Conservation (phyloP, 2,797 vertebrate species). For the Garrulus glandarius region DNA sequence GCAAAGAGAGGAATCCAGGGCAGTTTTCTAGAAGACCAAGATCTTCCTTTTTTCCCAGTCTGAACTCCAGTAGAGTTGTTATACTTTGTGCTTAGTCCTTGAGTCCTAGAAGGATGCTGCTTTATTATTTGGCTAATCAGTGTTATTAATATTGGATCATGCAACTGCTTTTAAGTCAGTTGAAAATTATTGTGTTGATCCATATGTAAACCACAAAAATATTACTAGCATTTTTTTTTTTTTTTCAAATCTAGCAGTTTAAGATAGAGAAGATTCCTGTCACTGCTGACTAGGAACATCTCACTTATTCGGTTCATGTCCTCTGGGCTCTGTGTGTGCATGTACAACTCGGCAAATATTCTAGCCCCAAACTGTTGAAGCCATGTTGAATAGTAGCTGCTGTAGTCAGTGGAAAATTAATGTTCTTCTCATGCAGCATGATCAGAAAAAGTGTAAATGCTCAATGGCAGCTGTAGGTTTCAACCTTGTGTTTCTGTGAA, state of each 20-base stretch:
- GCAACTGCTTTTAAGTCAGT: not conserved
- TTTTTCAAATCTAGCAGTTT: not conserved
- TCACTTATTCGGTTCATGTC: not conserved
- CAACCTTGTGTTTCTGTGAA: not conserved
- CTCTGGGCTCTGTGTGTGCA: rapidly evolving
- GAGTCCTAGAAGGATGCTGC: not conserved
- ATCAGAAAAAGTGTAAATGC: not conserved
- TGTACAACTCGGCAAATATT: not conserved
- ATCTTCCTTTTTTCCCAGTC: not conserved
- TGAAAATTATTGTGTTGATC: not conserved
- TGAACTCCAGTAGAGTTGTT: not conserved
- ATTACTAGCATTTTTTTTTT: not conserved
- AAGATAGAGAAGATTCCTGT: not conserved
- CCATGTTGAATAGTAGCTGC: not conserved
- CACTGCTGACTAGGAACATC: not conserved
- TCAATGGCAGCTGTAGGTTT: not conserved
- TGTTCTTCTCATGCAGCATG: not conserved
- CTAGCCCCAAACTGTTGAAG: not conserved
- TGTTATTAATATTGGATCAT: not conserved
- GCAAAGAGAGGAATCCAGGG: not conserved
- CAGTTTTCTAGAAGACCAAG: not conserved
- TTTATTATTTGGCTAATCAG: not conserved
- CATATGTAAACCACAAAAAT: not conserved
- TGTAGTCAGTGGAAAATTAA: not conserved
- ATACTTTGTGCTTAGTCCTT: not conserved